Percentiles rank a stretch among this genome's conserved stretches.
phyloP scores from a whole-genome alignment of 92 coral and sea anemone species.

The Palythoa grandis region DNA sequence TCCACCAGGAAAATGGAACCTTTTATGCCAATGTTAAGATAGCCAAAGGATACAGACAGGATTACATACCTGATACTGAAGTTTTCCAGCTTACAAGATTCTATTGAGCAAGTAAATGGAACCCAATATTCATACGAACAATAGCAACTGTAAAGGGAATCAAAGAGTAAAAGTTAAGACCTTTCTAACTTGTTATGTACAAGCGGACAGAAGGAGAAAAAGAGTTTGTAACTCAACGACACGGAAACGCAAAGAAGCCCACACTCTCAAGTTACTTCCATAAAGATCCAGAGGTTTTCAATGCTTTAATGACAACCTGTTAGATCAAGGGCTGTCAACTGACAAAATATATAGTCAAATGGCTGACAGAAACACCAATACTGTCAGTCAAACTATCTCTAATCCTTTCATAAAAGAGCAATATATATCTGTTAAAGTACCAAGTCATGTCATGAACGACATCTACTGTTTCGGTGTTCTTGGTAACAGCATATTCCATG shows the following conservation, averaged over 20 bases:
- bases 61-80: conserved; percentile 43
- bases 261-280: conserved; percentile 52
- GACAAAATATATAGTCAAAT: conserved; percentile 53
- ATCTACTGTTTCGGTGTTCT: conserved; percentile 60
- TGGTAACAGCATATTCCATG: conserved; percentile 52
- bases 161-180: conserved; percentile 46
- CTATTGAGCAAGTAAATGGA: conserved; percentile 46
- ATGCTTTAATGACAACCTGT: conserved; percentile 48
- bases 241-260: conserved; percentile 66
- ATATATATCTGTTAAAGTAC: conserved; percentile 51
- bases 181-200: conserved; percentile 45
- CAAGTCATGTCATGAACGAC: conserved; percentile 54
- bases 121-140: conserved; percentile 53
- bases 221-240: conserved; percentile 62
- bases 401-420: conserved; percentile 60
- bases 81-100: conserved; percentile 36
- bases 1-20: conserved; percentile 48
- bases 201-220: conserved; percentile 47
- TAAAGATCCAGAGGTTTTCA: conserved; percentile 63
- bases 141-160: conserved; percentile 52
- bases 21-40: conserved; percentile 48
- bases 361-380: conserved; percentile 36
- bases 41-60: conserved; percentile 51
- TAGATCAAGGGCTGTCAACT: conserved; percentile 66
- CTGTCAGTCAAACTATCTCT: conserved; percentile 68